Evolutionary conservation across 2,797 vertebrate species (phyloP).

Genomic region (Scarus forsteni): DNA sequence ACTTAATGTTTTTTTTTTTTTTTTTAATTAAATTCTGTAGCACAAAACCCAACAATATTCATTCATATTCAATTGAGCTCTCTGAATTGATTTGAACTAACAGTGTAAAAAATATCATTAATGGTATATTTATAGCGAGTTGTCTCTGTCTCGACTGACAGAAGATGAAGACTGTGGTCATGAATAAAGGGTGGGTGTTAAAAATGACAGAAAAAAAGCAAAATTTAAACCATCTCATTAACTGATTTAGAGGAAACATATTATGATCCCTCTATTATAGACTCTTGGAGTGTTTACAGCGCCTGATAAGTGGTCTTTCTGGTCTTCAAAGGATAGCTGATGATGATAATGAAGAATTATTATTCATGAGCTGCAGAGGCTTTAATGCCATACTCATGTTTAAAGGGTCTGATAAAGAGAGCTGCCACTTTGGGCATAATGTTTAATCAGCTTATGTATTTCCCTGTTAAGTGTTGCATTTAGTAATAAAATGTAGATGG

Average conservation of each 20-base stretch:
- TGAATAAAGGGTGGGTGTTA: background rate
- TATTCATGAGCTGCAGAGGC: constrained; percentile 36
- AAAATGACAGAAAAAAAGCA: background rate
- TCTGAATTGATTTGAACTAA: background rate
- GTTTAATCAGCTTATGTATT: constrained; percentile 24
- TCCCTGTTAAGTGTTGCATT: constrained; percentile 1
- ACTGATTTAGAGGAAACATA: constrained; percentile 23
- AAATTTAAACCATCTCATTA: constrained; percentile 23
- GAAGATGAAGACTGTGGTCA: background rate
- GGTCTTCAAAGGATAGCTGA: constrained; percentile 44
- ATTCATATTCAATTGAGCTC: background rate
- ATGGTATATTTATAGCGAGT: background rate
- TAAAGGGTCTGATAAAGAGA: constrained; percentile 27
- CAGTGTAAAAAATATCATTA: background rate
- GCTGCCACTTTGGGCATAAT: constrained; percentile 6
- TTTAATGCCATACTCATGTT: constrained; percentile 32
- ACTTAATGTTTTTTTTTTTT: too few species aligned
- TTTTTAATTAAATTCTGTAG: too few species aligned
- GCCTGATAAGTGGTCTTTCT: constrained; percentile 30
- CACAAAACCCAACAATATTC: too few species aligned
- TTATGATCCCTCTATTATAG: constrained; percentile 14
- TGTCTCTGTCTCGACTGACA: background rate
- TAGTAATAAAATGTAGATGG: constrained; percentile 7
- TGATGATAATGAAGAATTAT: constrained; percentile 40
- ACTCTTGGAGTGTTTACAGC: constrained; percentile 36